Evolutionary conservation across 2,113 vertebrate species (phyloP), one percentile per base, ranked within the genome.

Genomic region (Acrocephalus arundinaceus): DNA sequence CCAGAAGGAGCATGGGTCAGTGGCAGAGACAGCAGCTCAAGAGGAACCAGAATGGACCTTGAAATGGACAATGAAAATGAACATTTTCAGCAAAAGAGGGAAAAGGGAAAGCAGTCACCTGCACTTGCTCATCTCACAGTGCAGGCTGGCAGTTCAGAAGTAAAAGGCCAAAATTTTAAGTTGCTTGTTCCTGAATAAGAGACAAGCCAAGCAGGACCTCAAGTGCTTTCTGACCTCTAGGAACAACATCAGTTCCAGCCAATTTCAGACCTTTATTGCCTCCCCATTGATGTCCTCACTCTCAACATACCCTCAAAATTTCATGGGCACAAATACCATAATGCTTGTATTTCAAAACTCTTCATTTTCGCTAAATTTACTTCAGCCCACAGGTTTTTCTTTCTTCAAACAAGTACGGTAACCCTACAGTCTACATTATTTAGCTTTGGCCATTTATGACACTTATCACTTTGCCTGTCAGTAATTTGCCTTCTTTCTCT

Each of bases 241-340:
- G 85, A 90, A 70, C 17, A 79, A 39, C 5, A 18, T 15, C 2
- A 72, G 13, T 35, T 67, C 57, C 11, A 67, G 22, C 8, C 17
- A 77, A 1, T 79, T 89, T 57, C 54, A 85, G 57, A 90, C 21
- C 61, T 43, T 51, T 68, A 33, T 74, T 85, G 25, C 63, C 28
- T 91, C 28, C 27, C 9, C 49, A 19, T 2, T 71, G 12, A n/a
- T 20, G 23, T 27, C 27, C 46, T 89, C 35, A 9, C 70, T 78
- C 37, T 55, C 73, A 89, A 57, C 3, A 45, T 8, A 28, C 17
- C 16, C 55, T 55, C 45, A 78, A 35, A 51, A 81, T 35, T 71
- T 63, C 25, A 58, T 2, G 7, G 23, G 23, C 15, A 48, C 1
- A 0, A 35, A 10, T 25, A 54, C 30, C 19, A n/a, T 23, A 78